Conservation (phyloP, 2,113 vertebrate species). For the Thymallus thymallus region DNA sequence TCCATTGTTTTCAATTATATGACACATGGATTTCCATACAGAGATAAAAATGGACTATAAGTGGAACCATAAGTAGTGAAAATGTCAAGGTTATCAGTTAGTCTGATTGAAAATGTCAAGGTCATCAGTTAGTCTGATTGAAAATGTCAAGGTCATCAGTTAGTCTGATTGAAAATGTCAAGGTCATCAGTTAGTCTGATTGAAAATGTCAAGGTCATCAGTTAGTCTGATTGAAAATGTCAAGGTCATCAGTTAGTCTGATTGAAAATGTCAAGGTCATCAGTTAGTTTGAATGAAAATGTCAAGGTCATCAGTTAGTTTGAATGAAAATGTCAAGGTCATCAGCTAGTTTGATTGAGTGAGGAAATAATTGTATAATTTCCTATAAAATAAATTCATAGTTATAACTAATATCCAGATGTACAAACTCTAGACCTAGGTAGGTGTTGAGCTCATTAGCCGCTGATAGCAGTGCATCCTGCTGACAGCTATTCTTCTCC, state of each 20-base stretch:
- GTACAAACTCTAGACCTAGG: background rate
- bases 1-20: constrained; percentile 36
- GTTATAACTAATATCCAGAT: too few species aligned
- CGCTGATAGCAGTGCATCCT: background rate
- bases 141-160: constrained; percentile 26
- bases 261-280: too few species aligned
- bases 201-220: too few species aligned
- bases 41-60: constrained; percentile 28
- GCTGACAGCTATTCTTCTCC: constrained; percentile 3
- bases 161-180: background rate
- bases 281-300: background rate
- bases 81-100: too few species aligned
- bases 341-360: background rate
- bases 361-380: background rate
- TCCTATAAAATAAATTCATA: too few species aligned
- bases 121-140: too few species aligned
- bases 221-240: too few species aligned
- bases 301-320: too few species aligned
- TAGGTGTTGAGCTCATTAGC: constrained; percentile 23
- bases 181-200: too few species aligned
- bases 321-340: constrained; percentile 35
- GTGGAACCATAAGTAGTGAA: constrained; percentile 21
- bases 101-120: too few species aligned
- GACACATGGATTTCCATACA: background rate
- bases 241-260: constrained; percentile 12